Conservation (phyloP, 2,888 invertebrate species). For the Acronicta aceris region DNA sequence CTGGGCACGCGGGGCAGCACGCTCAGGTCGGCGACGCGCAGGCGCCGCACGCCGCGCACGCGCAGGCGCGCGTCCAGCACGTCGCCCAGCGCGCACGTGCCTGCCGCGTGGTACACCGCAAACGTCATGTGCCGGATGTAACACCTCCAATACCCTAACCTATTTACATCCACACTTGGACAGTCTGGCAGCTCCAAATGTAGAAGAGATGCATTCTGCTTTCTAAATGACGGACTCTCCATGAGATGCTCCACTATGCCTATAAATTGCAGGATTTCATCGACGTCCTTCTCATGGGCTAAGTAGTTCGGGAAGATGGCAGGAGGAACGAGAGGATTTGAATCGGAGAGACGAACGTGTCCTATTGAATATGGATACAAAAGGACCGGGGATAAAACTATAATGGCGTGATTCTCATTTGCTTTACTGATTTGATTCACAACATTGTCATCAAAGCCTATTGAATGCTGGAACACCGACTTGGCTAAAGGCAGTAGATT, state of each 20-base stretch:
- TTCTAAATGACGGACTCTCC: constrained; percentile 54
- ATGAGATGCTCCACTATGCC: constrained; percentile 64
- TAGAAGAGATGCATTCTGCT: constrained; percentile 60
- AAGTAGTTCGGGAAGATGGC: constrained; percentile 72
- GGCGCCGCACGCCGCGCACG: constrained; percentile 64
- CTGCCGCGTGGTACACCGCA: constrained; percentile 70
- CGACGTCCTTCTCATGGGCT: constrained; percentile 64
- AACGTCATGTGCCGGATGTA: constrained; percentile 73
- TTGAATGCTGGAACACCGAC: constrained; percentile 43
- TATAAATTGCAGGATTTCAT: constrained; percentile 65
- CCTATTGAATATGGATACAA: constrained; percentile 70
- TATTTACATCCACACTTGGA: constrained; percentile 42
- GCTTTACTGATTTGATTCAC: constrained; percentile 59
- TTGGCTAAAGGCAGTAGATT: constrained; percentile 48
- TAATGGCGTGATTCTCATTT: constrained; percentile 60
- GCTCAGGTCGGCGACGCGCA: constrained; percentile 72
- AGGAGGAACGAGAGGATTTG: constrained; percentile 62
- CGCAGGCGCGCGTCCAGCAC: constrained; percentile 69
- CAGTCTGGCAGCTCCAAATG: constrained; percentile 63
- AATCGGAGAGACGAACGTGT: constrained; percentile 64
- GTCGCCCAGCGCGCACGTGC: constrained; percentile 67
- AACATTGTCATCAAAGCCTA: constrained; percentile 54
- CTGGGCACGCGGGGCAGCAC: constrained; percentile 65
- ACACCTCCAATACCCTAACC: constrained; percentile 70
- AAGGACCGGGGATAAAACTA: constrained; percentile 65